phyloP scores from a whole-genome alignment of 2,797 vertebrate species.

The Alectoris magna region DNA sequence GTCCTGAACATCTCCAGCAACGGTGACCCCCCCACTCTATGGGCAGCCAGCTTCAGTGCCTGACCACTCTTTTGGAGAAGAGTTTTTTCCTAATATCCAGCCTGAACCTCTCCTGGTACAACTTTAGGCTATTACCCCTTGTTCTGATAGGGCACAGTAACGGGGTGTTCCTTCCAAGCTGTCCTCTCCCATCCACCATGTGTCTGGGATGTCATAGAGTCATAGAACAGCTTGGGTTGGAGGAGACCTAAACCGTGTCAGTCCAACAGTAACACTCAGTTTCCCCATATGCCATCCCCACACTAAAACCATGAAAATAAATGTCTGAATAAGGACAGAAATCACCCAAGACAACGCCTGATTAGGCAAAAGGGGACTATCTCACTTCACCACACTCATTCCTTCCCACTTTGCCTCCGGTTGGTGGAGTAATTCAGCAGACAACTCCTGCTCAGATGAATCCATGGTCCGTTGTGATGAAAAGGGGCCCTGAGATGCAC shows the following conservation, averaged over 20 bases:
- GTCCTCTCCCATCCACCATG: rapidly evolving
- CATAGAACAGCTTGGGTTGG: too few relatives aligned
- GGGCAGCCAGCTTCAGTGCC: too few relatives aligned
- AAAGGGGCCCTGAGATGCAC: rapidly evolving
- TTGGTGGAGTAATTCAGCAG: background rate
- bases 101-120: too few relatives aligned
- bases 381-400: background rate
- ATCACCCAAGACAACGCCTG: rapidly evolving
- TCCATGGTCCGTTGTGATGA: background rate
- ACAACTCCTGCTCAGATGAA: background rate
- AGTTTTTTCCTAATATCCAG: too few relatives aligned
- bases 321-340: background rate
- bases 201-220: background rate
- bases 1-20: too few relatives aligned
- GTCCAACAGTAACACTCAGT: background rate
- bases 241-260: too few relatives aligned
- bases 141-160: background rate
- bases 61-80: too few relatives aligned
- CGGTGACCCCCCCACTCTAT: too few relatives aligned
- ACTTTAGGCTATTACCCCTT: too few relatives aligned
- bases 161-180: background rate
- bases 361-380: too few relatives aligned
- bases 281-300: background rate
- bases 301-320: background rate
- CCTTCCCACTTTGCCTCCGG: background rate